Percentiles rank a stretch among this genome's conserved stretches.
phyloP scores from a whole-genome alignment of 2,797 vertebrate species.

The Lacerta viridis region DNA sequence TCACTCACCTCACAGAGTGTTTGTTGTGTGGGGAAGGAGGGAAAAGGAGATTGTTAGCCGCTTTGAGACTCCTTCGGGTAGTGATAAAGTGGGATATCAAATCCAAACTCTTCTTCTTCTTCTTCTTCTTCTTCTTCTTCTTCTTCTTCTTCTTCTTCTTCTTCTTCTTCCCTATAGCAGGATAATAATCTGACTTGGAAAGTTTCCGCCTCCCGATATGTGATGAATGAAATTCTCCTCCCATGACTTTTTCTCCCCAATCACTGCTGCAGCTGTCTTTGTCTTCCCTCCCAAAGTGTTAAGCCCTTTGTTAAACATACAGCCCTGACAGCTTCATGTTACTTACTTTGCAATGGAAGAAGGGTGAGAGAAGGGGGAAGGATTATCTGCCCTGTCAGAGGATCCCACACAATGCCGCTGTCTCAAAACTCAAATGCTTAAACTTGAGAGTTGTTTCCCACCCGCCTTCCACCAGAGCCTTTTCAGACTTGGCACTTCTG shows the following conservation, averaged over 20 bases:
- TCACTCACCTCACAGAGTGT: no score
- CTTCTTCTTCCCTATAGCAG: neutral
- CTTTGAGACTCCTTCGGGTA: no score
- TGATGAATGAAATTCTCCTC: neutral
- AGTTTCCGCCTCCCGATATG: constrained; percentile 18
- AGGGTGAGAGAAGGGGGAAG: constrained; percentile 8
- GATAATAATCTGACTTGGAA: constrained; percentile 5
- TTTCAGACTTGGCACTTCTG: constrained; percentile 25
- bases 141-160: no score
- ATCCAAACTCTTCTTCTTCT: no score
- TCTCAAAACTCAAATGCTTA: neutral
- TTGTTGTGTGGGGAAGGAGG: no score
- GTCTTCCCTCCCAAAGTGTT: neutral
- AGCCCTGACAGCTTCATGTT: neutral
- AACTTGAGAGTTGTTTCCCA: neutral
- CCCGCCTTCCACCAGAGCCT: neutral
- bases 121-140: no score
- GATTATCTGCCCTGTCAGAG: constrained; percentile 2
- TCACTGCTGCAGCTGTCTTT: neutral
- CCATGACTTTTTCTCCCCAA: neutral
- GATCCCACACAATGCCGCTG: constrained; percentile 35
- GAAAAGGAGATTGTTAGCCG: no score
- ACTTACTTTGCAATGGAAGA: neutral
- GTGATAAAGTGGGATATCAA: no score
- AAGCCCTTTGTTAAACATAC: constrained; percentile 22